phyloP scores from a whole-genome alignment of 2,888 invertebrate species.

The Parnassius mnemosyne region DNA sequence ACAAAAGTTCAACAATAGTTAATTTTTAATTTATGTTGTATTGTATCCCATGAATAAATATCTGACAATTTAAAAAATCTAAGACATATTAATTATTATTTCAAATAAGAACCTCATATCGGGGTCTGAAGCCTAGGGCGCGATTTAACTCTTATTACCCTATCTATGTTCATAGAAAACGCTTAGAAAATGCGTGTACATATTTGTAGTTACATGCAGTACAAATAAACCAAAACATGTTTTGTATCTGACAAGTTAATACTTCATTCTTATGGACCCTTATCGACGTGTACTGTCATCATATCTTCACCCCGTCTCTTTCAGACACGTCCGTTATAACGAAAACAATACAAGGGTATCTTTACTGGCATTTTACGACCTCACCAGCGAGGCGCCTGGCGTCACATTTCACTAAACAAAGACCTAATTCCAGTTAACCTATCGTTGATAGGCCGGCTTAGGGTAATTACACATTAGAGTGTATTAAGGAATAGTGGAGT shows the following conservation, averaged over 20 bases:
- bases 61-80: too few species aligned
- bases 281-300: background rate
- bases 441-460: conserved; percentile 25
- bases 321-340: background rate
- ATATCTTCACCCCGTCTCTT: background rate
- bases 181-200: too few species aligned
- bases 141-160: too few species aligned
- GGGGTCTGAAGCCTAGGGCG: too few species aligned
- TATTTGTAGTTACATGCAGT: background rate
- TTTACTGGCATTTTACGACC: conserved; percentile 38
- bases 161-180: too few species aligned
- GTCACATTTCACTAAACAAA: conserved; percentile 34
- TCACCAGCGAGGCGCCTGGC: conserved; percentile 35
- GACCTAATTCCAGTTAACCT: conserved; percentile 39
- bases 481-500: background rate
- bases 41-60: too few species aligned
- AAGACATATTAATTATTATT: too few species aligned
- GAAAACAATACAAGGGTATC: conserved; percentile 17
- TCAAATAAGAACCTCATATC: too few species aligned
- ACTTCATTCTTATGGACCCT: conserved; percentile 4
- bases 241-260: conserved; percentile 4
- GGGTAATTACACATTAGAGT: conserved; percentile 7
- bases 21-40: too few species aligned
- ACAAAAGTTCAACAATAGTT: too few species aligned
- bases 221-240: background rate